Conservation (phyloP, 2,888 invertebrate genomes). For the Oscheius sp. region DNA sequence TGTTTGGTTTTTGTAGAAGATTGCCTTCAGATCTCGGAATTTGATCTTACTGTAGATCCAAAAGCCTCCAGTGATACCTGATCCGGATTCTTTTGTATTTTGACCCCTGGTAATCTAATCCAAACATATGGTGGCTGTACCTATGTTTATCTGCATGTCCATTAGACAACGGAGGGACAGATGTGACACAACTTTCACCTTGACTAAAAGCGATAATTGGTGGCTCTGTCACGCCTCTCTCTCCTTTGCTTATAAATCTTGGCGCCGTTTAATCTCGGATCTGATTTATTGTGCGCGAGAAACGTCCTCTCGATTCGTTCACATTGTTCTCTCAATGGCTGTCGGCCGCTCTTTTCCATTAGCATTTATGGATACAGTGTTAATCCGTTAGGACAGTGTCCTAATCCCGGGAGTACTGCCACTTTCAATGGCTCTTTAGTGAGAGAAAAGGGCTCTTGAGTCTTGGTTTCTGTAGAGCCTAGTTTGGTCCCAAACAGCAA, state of each 20-base stretch:
- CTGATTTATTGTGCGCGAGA: constrained; percentile 10
- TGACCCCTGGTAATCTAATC: no score
- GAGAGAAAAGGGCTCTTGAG: background rate
- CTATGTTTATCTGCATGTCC: no score
- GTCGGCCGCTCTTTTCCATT: constrained; percentile 4
- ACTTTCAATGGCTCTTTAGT: no score
- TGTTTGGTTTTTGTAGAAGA: no score
- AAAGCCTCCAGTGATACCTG: background rate
- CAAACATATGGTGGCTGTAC: no score
- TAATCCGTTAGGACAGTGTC: no score
- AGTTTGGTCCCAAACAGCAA: no score
- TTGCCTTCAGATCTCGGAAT: no score
- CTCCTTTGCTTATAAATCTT: background rate
- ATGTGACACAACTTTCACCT: background rate
- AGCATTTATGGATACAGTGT: no score
- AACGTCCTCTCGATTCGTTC: background rate
- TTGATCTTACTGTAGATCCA: background rate
- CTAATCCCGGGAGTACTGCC: no score
- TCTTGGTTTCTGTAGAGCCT: background rate
- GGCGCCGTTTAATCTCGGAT: background rate
- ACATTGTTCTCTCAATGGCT: background rate
- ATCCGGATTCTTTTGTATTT: no score
- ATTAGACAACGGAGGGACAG: no score
- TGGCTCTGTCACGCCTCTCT: background rate
- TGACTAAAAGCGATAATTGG: background rate